Evolutionary conservation across 2,888 invertebrate genomes (phyloP).

Genomic region (Trissoscelio sp.): DNA sequence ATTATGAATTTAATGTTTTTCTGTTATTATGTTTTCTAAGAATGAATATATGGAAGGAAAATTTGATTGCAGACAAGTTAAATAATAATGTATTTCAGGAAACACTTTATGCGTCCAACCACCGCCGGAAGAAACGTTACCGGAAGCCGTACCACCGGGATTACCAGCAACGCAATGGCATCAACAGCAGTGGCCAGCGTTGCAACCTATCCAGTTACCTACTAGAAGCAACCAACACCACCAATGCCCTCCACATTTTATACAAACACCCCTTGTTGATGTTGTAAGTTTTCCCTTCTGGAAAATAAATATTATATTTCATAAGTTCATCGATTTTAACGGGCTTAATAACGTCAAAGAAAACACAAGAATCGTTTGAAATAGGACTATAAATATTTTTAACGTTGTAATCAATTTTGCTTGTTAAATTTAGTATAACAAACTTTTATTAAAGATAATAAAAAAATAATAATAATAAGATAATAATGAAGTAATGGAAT

Average conservation of each 20-base stretch:
- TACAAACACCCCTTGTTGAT: conserved; percentile 84
- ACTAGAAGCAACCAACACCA: conserved; percentile 74
- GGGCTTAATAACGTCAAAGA: background rate
- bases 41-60: too few relatives aligned
- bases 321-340: conserved; percentile 11
- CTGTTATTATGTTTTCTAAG: too few relatives aligned
- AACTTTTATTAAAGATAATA: too few relatives aligned
- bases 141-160: conserved; percentile 71
- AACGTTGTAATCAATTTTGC: too few relatives aligned
- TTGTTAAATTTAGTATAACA: too few relatives aligned
- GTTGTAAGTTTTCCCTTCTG: conserved; percentile 73
- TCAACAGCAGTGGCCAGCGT: conserved; percentile 74
- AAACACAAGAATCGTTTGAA: too few relatives aligned
- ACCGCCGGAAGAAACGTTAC: conserved; percentile 82
- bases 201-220: conserved; percentile 74
- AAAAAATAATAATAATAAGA: too few relatives aligned
- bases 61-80: too few relatives aligned
- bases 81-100: conserved; percentile 72
- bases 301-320: conserved; percentile 42
- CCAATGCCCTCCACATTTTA: conserved; percentile 87
- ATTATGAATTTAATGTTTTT: too few relatives aligned
- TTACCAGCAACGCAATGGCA: conserved; percentile 72
- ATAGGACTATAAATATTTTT: too few relatives aligned
- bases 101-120: conserved; percentile 84
- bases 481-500: too few relatives aligned